phyloP scores from a whole-genome alignment of 2,888 invertebrate species.

The Caenorhabditis becei region DNA sequence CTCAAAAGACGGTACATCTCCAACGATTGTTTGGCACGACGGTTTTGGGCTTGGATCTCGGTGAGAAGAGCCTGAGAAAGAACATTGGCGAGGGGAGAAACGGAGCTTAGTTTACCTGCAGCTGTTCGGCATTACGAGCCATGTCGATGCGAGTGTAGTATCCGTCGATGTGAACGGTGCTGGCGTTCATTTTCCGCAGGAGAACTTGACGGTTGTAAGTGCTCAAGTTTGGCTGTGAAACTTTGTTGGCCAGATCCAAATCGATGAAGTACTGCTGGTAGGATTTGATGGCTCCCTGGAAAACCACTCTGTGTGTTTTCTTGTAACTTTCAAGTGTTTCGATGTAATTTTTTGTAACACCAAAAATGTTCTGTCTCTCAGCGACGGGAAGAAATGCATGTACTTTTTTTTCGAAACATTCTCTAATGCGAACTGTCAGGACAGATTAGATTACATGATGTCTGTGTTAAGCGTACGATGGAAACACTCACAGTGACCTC shows the following conservation, averaged over 20 bases:
- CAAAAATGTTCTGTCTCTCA: no score
- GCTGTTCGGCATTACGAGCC: slow-evolving; percentile 12
- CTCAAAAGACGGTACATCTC: slow-evolving; percentile 25
- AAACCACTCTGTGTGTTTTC: neutral
- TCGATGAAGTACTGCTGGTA: slow-evolving; percentile 32
- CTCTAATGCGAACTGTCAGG: neutral
- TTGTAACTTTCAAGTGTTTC: neutral
- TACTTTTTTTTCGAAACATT: neutral
- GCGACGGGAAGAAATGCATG: no score
- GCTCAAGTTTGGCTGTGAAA: slow-evolving; percentile 12
- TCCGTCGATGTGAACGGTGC: slow-evolving; percentile 8
- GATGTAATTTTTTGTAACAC: no score
- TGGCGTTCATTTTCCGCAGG: slow-evolving; percentile 12
- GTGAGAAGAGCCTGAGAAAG: slow-evolving; percentile 22
- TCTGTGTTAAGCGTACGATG: neutral
- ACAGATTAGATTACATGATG: neutral
- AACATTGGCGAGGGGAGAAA: no score
- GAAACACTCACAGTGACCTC: slow-evolving; percentile 22
- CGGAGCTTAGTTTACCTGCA: no score
- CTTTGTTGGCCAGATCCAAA: slow-evolving; percentile 17
- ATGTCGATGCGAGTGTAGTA: slow-evolving; percentile 7
- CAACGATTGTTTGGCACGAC: slow-evolving; percentile 17
- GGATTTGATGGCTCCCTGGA: slow-evolving; percentile 29
- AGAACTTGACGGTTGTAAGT: slow-evolving; percentile 8
- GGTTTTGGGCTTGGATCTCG: slow-evolving; percentile 6